Conservation (phyloP, 1,140 invertebrate species). For the Drosophila sulfurigaster region DNA sequence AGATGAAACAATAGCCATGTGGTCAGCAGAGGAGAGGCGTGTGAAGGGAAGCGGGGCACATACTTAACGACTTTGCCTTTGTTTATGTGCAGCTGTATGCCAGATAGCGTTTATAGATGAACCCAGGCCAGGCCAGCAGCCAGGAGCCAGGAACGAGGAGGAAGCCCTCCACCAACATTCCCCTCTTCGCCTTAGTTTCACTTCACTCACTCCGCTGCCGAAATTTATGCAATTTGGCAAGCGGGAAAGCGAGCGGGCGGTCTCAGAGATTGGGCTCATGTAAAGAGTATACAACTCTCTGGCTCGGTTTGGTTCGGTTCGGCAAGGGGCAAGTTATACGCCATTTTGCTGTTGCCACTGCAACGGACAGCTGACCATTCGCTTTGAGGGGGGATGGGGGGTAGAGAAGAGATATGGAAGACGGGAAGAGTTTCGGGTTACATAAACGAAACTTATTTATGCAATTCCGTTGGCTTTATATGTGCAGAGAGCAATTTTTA, state of each 20-base stretch:
- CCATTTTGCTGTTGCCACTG: conserved; percentile 46
- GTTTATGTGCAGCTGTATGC: conserved; percentile 59
- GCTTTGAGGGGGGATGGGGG: neutral
- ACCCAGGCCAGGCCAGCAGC: conserved; percentile 1
- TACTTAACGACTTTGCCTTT: conserved; percentile 65
- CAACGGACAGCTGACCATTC: conserved; percentile 39
- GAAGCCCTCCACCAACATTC: neutral
- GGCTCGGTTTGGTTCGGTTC: neutral
- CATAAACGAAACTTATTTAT: conserved; percentile 70
- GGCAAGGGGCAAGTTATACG: conserved; percentile 35
- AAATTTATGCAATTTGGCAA: conserved; percentile 63
- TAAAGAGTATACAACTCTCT: neutral
- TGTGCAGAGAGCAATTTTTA: conserved; percentile 32
- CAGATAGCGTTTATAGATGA: conserved; percentile 58
- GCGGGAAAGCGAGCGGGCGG: conserved; percentile 1
- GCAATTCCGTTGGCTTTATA: conserved; percentile 53
- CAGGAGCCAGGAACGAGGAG: neutral
- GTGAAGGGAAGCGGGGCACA: conserved; percentile 18
- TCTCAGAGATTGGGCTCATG: conserved; percentile 17
- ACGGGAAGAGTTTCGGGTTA: conserved; percentile 7
- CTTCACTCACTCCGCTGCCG: conserved; percentile 15
- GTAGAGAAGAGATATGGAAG: neutral
- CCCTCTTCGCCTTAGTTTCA: neutral
- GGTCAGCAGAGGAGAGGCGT: neutral
- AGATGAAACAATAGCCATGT: conserved; percentile 56